A percentile compares a stretch with the other conserved stretches of the same genome.
Evolutionary conservation across 1,140 invertebrate genomes (phyloP).

Genomic region (Cephus cinctus): DNA sequence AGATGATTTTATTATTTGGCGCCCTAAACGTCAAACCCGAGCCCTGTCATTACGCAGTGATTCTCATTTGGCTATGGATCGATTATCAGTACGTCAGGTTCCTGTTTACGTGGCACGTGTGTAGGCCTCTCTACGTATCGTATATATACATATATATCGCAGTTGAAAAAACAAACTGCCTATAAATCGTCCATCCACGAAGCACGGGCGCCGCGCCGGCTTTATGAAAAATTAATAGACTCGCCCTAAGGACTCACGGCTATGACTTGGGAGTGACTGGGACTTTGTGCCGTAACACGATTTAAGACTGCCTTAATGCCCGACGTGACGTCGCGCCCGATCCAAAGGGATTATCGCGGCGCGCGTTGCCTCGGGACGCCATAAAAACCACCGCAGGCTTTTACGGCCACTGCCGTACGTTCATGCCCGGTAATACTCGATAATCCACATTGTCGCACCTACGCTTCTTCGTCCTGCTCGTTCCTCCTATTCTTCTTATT

Average conservation of each 20-base stretch:
- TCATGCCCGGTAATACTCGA: slow-evolving; percentile 19
- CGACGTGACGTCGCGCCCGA: slow-evolving; percentile 15
- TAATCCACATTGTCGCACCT: slow-evolving; percentile 24
- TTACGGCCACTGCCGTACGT: slow-evolving; percentile 17
- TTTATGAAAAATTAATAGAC: slow-evolving; percentile 29
- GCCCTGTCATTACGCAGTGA: background rate
- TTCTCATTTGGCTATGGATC: too few relatives aligned
- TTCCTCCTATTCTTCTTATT: too few relatives aligned
- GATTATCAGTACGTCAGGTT: too few relatives aligned
- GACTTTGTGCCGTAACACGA: slow-evolving; percentile 1
- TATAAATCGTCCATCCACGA: slow-evolving; percentile 19
- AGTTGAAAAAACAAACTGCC: slow-evolving; percentile 1
- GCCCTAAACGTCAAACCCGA: slow-evolving; percentile 11
- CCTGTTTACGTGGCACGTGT: too few relatives aligned
- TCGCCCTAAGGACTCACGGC: background rate
- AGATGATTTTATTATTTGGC: slow-evolving; percentile 30
- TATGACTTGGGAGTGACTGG: slow-evolving; percentile 3
- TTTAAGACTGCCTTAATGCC: slow-evolving; percentile 20
- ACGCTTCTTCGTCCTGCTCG: too few relatives aligned
- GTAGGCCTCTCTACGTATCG: too few relatives aligned
- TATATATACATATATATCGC: too few relatives aligned
- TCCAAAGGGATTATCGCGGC: slow-evolving; percentile 24
- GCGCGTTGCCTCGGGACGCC: slow-evolving; percentile 2
- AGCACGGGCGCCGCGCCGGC: slow-evolving; percentile 5
- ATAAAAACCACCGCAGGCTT: slow-evolving; percentile 18